A percentile compares a stretch with the other conserved stretches of the same genome.
Conservation (phyloP, 2,113 vertebrate species). For the Struthidea cinerea region DNA sequence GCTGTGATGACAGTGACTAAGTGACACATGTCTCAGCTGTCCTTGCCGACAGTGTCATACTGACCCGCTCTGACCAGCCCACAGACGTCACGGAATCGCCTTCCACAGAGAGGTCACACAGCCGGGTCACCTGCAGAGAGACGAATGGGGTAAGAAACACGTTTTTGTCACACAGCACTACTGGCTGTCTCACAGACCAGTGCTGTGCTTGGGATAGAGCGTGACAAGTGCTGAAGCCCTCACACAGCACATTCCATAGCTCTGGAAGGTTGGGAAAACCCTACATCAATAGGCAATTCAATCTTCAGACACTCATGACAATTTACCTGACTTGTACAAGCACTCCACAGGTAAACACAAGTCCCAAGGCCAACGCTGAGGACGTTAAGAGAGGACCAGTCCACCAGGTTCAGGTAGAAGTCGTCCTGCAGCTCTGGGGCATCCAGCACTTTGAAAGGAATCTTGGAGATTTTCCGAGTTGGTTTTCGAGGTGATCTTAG, state of each 20-base stretch:
- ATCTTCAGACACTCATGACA: not conserved
- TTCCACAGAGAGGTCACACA: conserved; percentile 96
- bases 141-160: not conserved
- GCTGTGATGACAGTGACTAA: not conserved
- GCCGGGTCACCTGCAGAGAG: conserved; percentile 85
- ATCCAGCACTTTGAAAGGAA: conserved; percentile 96
- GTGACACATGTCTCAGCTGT: not conserved
- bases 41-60: not conserved
- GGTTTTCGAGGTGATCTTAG: conserved; percentile 94
- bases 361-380: conserved; percentile 96
- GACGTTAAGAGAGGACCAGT: conserved; percentile 97
- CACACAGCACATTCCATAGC: not conserved
- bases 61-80: conserved; percentile 96
- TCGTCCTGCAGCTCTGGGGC: conserved; percentile 96
- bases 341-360: conserved; percentile 98
- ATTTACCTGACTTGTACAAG: conserved; percentile 94
- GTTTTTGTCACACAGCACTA: not conserved
- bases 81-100: conserved; percentile 97
- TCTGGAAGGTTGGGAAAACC: not conserved
- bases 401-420: conserved; percentile 98
- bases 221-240: not conserved
- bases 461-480: conserved; percentile 97
- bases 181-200: not conserved
- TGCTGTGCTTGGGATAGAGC: not conserved
- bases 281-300: not conserved